Evolutionary conservation across 2,888 invertebrate genomes (phyloP).

Genomic region (Copidosoma aretas): DNA sequence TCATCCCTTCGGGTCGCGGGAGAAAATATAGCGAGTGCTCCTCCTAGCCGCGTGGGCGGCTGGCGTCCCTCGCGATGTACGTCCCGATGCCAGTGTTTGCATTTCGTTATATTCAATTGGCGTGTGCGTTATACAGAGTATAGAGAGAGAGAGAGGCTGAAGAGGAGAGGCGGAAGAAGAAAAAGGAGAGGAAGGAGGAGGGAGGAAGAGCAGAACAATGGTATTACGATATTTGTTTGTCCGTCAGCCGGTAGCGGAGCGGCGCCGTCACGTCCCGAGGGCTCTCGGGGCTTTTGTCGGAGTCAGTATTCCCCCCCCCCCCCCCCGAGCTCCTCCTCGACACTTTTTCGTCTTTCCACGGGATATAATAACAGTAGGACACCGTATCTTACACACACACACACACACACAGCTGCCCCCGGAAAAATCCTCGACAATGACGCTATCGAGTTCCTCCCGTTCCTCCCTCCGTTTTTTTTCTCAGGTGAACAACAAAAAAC

Average conservation of each 20-base stretch:
- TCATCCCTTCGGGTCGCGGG: conserved; percentile 33
- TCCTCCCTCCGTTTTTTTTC: not conserved
- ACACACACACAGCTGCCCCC: not conserved
- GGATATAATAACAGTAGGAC: conserved; percentile 26
- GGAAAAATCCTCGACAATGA: conserved; percentile 35
- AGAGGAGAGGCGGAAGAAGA: conserved; percentile 51
- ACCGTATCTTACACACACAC: no score
- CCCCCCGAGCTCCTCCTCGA: conserved; percentile 20
- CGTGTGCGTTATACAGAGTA: not conserved
- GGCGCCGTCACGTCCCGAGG: conserved; percentile 47
- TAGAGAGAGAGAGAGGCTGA: no score
- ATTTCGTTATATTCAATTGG: conserved; percentile 62
- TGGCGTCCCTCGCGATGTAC: conserved; percentile 48
- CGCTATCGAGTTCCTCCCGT: conserved; percentile 32
- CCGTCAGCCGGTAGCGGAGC: conserved; percentile 50
- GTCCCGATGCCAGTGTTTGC: conserved; percentile 57
- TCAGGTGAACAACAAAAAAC: no score
- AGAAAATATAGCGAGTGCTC: conserved; percentile 24
- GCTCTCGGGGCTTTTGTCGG: conserved; percentile 44
- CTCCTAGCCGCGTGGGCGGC: conserved; percentile 41
- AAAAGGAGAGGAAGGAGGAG: conserved; percentile 54
- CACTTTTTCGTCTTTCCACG: conserved; percentile 35
- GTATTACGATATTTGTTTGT: conserved; percentile 61
- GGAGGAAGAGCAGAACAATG: conserved; percentile 56
- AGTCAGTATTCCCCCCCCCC: conserved; percentile 2